Evolutionary conservation across 2,797 vertebrate genomes (phyloP).

Genomic region (Mus spretus): DNA sequence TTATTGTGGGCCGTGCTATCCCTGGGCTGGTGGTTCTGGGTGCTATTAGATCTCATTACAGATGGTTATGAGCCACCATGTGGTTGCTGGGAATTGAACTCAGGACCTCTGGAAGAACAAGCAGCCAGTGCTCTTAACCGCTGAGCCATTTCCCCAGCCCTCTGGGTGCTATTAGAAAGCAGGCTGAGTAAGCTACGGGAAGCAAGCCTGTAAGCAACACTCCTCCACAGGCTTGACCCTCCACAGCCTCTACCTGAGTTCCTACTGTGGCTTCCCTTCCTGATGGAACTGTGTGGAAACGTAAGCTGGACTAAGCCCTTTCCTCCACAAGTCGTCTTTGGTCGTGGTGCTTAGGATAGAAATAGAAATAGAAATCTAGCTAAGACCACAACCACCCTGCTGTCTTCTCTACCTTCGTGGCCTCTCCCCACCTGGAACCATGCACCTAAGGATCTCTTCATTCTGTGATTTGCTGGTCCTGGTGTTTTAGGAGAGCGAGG

Average conservation of each 20-base stretch:
- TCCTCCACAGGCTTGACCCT: background rate
- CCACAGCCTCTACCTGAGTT: background rate
- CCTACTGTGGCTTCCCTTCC: background rate
- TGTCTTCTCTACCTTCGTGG: background rate
- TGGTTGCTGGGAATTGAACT: no score
- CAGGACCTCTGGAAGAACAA: no score
- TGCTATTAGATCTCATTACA: background rate
- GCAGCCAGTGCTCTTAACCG: no score
- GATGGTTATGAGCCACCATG: no score
- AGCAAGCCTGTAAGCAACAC: background rate
- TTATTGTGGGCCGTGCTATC: background rate
- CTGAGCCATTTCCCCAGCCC: no score
- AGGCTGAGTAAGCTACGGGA: background rate
- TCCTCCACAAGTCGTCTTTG: background rate
- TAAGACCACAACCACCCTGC: no score
- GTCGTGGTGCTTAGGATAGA: no score
- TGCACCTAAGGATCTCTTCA: background rate
- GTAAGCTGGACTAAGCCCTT: background rate
- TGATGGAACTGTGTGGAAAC: background rate
- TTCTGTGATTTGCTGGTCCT: background rate
- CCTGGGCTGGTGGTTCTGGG: background rate
- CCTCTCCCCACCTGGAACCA: no score
- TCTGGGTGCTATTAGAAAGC: background rate
- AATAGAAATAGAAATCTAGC: background rate
- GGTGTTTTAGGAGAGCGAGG: background rate